phyloP scores from a whole-genome alignment of 2,797 vertebrate species.

The Sebastolobus alascanus region DNA sequence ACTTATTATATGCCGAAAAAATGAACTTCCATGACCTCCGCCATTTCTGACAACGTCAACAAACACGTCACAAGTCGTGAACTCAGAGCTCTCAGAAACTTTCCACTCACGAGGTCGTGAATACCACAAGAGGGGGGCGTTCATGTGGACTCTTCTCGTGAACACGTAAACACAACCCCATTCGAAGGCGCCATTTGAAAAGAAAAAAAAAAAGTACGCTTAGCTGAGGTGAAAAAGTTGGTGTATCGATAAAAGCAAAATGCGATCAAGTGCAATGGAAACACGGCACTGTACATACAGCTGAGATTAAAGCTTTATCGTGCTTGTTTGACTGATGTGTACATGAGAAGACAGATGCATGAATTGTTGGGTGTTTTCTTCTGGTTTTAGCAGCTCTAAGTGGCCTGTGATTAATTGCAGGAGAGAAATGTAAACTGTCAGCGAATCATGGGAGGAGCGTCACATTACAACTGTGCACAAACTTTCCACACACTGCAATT shows the following conservation, averaged over 20 bases:
- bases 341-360: background rate
- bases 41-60: too few species aligned
- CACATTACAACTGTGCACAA: conserved; percentile 13
- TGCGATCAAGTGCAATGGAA: background rate
- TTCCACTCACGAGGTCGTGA: too few species aligned
- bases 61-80: too few species aligned
- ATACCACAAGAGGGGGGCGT: too few species aligned
- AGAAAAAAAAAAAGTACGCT: background rate
- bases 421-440: conserved; percentile 13
- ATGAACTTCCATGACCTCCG: too few species aligned
- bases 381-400: background rate
- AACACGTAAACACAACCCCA: too few species aligned
- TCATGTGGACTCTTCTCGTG: too few species aligned
- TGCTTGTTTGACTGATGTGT: background rate
- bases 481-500: conserved; percentile 22
- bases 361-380: background rate
- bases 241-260: background rate
- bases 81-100: too few species aligned
- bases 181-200: background rate
- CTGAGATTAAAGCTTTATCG: background rate
- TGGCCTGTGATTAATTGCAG: conserved; percentile 17
- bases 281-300: background rate
- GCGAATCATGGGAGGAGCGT: conserved; percentile 10
- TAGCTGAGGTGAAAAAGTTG: background rate
- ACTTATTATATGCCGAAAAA: too few species aligned